Percentiles rank a stretch among this genome's conserved stretches.
Conservation (phyloP, 2,113 vertebrate species). For the Irena cyanogastra region DNA sequence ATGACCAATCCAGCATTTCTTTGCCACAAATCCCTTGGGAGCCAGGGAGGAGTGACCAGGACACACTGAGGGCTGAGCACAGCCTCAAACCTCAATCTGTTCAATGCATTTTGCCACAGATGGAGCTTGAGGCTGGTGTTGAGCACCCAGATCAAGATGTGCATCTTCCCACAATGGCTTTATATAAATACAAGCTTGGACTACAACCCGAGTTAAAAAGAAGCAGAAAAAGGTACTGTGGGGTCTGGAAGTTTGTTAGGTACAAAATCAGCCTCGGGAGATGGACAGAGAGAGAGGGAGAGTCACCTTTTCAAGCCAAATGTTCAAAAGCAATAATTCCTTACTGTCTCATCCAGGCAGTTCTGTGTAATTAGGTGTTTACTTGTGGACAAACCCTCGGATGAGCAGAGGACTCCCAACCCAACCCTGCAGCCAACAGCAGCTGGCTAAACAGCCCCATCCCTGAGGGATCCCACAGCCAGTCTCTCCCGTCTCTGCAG, state of each 20-base stretch:
- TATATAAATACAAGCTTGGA: background rate
- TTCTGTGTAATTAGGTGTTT: background rate
- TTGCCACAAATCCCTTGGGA: background rate
- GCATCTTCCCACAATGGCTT: background rate
- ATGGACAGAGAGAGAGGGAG: background rate
- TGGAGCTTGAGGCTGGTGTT: background rate
- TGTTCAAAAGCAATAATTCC: background rate
- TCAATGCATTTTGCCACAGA: fast-evolving
- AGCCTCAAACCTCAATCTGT: background rate
- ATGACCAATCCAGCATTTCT: background rate
- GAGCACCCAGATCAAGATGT: background rate
- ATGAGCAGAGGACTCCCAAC: background rate
- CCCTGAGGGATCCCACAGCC: background rate
- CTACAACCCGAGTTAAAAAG: background rate
- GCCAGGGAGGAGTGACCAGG: fast-evolving
- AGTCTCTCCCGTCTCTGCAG: fast-evolving
- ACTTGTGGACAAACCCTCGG: background rate
- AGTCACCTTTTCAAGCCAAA: background rate
- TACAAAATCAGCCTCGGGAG: background rate
- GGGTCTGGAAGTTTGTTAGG: background rate
- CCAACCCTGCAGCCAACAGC: background rate
- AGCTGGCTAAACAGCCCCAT: background rate
- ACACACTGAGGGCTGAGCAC: fast-evolving
- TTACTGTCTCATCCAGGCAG: background rate
- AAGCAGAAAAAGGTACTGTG: background rate